Base-by-base conservation (phyloP, 2,888 invertebrate species). In the Portevinia maculata region DNA sequence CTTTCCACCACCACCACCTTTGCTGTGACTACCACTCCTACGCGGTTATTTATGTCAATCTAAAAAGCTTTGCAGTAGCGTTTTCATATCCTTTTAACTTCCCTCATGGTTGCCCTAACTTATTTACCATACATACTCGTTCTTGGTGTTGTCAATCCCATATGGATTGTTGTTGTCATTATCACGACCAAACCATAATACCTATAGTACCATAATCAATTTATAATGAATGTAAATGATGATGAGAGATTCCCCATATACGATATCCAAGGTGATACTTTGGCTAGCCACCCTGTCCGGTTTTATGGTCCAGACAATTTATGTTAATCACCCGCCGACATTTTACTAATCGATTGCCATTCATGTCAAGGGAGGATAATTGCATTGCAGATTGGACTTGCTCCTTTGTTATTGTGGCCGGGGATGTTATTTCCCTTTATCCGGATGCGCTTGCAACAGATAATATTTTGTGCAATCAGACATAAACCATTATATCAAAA, bases 261-360 rank as follows among this genome's bases (percentile, higher is more conserved):
- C n/a, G 17, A 48, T 9, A 24, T 57, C 34, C 32, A 21, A n/a
- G 21, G 44, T 21, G 17, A 50, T 57, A 37, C 46, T 32, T 34
- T 50, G 67, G 52, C 48, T 41, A 57, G 57, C 64, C 69, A 39
- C 64, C 41, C 64, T 39, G 50, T 59, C 70, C 81, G 41, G 59
- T 53, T 64, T 70, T 65, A 75, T 81, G 75, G 75, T 81, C 52
- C 81, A 81, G 75, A 81, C 75, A 70, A 81, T 81, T 81, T 75
- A 81, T 81, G 81, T 75, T 81, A 70, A 81, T 81, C 81, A 75
- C 75, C 70, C 75, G 59, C 52, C 70, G 75, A 69, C 75, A 53
- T 75, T 75, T 75, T 75, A 75, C 64, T 75, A 81, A 81, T 81
- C 81, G 75, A 70, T 81, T 75, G 75, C 46, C 53, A 59, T 81